Evolutionary conservation across 2,797 vertebrate genomes (phyloP).

Genomic region (Alca torda): DNA sequence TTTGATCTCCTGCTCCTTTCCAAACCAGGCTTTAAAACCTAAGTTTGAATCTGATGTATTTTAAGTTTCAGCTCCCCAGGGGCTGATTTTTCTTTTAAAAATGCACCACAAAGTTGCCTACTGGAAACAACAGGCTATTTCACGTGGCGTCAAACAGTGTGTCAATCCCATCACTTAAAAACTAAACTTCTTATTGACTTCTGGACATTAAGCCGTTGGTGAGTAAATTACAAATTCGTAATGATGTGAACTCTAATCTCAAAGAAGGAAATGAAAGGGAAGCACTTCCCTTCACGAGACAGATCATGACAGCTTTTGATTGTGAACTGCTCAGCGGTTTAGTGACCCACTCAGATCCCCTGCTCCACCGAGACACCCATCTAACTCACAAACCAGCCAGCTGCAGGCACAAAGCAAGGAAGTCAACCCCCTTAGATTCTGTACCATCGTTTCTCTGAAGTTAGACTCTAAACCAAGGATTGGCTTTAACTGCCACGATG

Average conservation of each 20-base stretch:
- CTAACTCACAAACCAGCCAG: neutral
- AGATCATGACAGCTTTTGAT: neutral
- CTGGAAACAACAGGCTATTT: neutral
- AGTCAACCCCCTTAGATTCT: neutral
- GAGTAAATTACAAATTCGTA: neutral
- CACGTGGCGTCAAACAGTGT: fast-evolving
- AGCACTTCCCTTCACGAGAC: neutral
- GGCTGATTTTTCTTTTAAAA: neutral
- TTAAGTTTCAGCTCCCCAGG: neutral
- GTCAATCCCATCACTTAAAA: neutral
- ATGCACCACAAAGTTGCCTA: neutral
- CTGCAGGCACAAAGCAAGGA: neutral
- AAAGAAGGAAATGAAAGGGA: neutral
- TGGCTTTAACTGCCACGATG: neutral
- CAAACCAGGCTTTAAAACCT: neutral
- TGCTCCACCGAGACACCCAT: neutral
- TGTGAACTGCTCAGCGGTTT: neutral
- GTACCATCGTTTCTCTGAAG: neutral
- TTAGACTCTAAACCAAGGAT: neutral
- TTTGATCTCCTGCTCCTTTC: neutral
- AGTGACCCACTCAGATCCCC: neutral
- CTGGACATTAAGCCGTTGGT: neutral
- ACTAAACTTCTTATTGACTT: neutral
- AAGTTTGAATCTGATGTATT: neutral
- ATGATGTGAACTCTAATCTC: neutral